These are phyloP conservation scores for Stenodera caucasica DNA, from an alignment of 2,888 invertebrate genomes.

Conservation along the genomic window DNA sequence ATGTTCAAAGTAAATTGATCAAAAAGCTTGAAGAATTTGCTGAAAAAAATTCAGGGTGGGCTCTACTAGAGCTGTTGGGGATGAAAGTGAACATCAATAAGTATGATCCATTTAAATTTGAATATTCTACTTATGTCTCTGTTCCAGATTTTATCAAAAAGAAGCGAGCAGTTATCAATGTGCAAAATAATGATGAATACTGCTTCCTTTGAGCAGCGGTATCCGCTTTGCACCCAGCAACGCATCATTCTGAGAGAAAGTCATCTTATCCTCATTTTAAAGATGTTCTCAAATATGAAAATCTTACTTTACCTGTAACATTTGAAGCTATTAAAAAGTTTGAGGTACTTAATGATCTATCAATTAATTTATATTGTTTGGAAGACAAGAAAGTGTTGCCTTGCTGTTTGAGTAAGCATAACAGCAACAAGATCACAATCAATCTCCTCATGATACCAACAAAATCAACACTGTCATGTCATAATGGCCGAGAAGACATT, in stretches of 20 bases:
- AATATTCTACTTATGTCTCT: constrained; percentile 34
- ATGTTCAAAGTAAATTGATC: constrained; percentile 26
- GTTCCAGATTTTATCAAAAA: constrained; percentile 30
- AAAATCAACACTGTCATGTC: not conserved
- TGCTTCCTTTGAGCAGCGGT: constrained; percentile 39
- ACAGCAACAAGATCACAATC: constrained; percentile 19
- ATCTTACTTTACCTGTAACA: constrained; percentile 36
- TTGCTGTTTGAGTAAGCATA: constrained; percentile 18
- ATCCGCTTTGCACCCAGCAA: constrained; percentile 32
- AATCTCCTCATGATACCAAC: constrained; percentile 30
- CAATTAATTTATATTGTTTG: constrained; percentile 32
- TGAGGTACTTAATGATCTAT: constrained; percentile 36
- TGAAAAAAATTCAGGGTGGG: no score
- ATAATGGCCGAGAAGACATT: no score
- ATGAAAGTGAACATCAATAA: constrained; percentile 33
- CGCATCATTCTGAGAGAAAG: constrained; percentile 20
- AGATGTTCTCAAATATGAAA: constrained; percentile 32
- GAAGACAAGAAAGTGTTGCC: not conserved
- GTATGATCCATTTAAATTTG: constrained; percentile 30
- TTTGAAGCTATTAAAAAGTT: constrained; percentile 21
- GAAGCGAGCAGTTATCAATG: constrained; percentile 36
- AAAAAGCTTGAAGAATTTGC: constrained; percentile 34
- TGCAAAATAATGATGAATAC: constrained; percentile 36
- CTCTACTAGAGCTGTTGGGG: no score
- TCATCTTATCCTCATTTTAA: constrained; percentile 35